Evolutionary conservation across 2,113 vertebrate species (phyloP).

Genomic region (Otocyon megalotis): DNA sequence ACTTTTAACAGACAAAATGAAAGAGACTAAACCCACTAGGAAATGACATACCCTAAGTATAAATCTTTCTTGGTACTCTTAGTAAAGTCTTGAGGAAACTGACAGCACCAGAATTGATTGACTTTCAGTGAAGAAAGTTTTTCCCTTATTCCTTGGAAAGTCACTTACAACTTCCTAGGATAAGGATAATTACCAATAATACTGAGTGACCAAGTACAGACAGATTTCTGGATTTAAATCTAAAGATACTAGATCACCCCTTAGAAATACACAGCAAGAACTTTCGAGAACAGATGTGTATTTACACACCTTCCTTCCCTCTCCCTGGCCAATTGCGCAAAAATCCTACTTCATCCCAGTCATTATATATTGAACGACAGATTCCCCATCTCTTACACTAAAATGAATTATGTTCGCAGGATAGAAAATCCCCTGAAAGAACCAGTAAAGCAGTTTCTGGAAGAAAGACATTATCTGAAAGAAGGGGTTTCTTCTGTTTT

Average conservation of each 20-base stretch:
- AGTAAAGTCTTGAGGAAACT: neutral
- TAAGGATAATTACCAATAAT: neutral
- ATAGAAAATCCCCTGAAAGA: neutral
- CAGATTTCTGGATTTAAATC: neutral
- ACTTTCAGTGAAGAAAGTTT: neutral
- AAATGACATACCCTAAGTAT: neutral
- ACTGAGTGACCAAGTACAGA: neutral
- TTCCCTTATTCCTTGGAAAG: neutral
- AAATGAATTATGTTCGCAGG: neutral
- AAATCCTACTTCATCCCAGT: neutral
- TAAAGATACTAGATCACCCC: neutral
- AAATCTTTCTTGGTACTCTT: neutral
- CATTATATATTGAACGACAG: neutral
- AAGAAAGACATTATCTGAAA: neutral
- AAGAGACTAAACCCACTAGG: neutral
- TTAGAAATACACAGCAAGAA: neutral
- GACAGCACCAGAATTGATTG: neutral
- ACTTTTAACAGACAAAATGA: neutral
- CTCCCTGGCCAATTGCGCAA: neutral
- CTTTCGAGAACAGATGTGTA: neutral
- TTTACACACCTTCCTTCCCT: accelerated
- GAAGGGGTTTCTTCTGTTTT: neutral
- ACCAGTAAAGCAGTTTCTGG: neutral
- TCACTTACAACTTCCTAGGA: neutral
- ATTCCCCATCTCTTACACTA: neutral